Evolutionary conservation across 30 jellyfish, hydroid and myxozoan species (phyloP), one percentile per base, ranked within the genome.

Genomic region (Turritopsis dohrnii): DNA sequence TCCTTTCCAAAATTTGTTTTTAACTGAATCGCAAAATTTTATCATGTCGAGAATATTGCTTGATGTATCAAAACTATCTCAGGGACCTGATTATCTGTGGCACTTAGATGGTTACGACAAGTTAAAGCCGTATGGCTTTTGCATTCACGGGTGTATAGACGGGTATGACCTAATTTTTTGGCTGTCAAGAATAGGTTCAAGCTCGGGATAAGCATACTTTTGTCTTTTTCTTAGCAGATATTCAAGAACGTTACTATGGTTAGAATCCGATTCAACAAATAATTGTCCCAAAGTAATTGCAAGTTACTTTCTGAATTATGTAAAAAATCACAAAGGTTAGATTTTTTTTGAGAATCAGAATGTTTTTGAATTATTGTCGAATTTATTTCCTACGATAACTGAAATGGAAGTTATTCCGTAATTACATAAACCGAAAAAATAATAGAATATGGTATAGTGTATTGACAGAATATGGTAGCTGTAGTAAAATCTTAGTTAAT

Each of bases 221-320:
- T 41, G 60, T 41, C 60, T 41, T 41, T 41, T 41, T 41, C 60
- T 41, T 3, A 41, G 1, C 30, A 69, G 77, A 27, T 69, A 69
- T 1, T 69, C 77, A 69, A 23, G 77, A 27, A 69, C 9, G 77
- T 69, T 0, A 27, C 77, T 69, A 27, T 69, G 77, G 77, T 27
- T 69, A 69, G 77, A 69, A 69, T 69, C 31, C 30, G 77, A 23
- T n/a, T 69, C 77, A 69, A 69, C 77, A 69, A 69, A 69, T 69
- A 69, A 69, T 69, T 69, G 77, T 69, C 77, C 8, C 30, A 69
- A 69, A 69, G 77, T 69, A 23, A 27, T 69, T n/a, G 77, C 77
- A n/a, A 69, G 30, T 69, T 69, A 69, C 30, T 69, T 69, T 27
- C 28, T 69, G 30, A 27, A 69, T n/a, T 69, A 27, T 27, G 77